Conservation (phyloP, 64 coral and sea anemone genomes). For the Hydrozoanthus tunicans region DNA sequence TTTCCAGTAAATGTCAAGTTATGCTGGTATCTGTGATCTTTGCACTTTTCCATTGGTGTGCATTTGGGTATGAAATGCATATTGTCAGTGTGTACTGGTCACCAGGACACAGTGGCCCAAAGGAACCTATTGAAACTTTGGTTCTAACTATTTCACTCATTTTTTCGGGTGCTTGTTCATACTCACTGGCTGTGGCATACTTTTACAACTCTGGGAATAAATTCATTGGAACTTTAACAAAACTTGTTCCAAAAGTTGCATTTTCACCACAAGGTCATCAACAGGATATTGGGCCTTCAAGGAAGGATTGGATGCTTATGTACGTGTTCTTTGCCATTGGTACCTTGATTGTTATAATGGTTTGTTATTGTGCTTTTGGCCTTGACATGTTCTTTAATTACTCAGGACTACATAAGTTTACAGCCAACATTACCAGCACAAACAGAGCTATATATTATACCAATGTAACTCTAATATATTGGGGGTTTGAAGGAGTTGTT, state of each 20-base stretch:
- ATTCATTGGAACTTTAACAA: slow-evolving; percentile 36
- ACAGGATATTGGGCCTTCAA: slow-evolving; percentile 34
- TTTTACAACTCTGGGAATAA: slow-evolving; percentile 27
- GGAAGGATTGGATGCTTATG: slow-evolving; percentile 28
- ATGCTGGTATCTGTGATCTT: slow-evolving; percentile 40
- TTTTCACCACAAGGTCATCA: slow-evolving; percentile 33
- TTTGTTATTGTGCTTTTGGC: slow-evolving; percentile 52
- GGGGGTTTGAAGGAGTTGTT: slow-evolving; percentile 54
- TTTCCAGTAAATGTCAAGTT: neutral
- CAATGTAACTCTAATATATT: slow-evolving; percentile 55
- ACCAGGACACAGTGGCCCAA: neutral
- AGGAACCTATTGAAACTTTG: slow-evolving; percentile 11
- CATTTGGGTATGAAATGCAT: slow-evolving; percentile 59
- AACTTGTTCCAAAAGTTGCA: slow-evolving; percentile 32
- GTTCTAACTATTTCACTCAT: slow-evolving; percentile 25
- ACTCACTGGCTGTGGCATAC: slow-evolving; percentile 49
- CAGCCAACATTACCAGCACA: slow-evolving; percentile 35
- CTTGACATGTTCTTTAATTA: slow-evolving; percentile 48
- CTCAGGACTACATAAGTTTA: slow-evolving; percentile 39
- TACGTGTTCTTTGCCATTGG: slow-evolving; percentile 23
- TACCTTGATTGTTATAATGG: neutral
- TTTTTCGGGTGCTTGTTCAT: slow-evolving; percentile 54
- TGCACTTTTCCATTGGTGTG: slow-evolving; percentile 44
- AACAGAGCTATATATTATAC: slow-evolving; percentile 41
- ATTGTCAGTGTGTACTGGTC: slow-evolving; percentile 5